Evolutionary conservation across 2,797 vertebrate species (phyloP).

Genomic region (Cossypha heuglini): DNA sequence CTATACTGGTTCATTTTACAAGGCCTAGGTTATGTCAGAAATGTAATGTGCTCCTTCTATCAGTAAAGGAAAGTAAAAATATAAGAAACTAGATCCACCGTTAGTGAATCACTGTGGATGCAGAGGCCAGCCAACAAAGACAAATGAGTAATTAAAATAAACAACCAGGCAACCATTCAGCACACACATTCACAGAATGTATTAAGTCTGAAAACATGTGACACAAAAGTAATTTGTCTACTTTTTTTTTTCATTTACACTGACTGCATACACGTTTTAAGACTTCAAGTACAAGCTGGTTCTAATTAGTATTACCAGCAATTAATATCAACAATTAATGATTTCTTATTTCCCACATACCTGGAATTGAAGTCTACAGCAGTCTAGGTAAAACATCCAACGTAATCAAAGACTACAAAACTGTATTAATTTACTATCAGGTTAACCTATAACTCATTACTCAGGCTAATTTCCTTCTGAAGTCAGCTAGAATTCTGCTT

Average conservation of each 20-base stretch:
- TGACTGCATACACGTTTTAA: not conserved
- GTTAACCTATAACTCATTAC: not conserved
- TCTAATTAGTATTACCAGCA: not conserved
- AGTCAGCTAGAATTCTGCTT: not conserved
- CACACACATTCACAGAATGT: not conserved
- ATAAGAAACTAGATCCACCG: not conserved
- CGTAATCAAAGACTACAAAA: not conserved
- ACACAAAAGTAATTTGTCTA: not conserved
- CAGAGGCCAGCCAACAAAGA: slow-evolving; percentile 43
- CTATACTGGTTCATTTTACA: slow-evolving; percentile 12
- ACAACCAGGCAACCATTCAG: not conserved
- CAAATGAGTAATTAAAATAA: slow-evolving; percentile 21
- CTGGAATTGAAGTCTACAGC: not conserved
- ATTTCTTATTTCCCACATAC: not conserved
- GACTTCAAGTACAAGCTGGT: not conserved
- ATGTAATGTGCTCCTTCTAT: not conserved
- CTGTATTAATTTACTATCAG: not conserved
- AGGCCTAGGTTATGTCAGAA: slow-evolving; percentile 37
- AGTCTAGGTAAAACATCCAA: not conserved
- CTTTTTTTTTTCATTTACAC: not conserved
- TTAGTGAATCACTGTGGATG: slow-evolving; percentile 7
- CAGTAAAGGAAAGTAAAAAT: slow-evolving; percentile 12
- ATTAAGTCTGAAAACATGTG: not conserved
- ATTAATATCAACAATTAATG: not conserved
- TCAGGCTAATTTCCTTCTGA: not conserved